Conservation (phyloP, 1,140 invertebrate species). For the Heliconius hermathena region DNA sequence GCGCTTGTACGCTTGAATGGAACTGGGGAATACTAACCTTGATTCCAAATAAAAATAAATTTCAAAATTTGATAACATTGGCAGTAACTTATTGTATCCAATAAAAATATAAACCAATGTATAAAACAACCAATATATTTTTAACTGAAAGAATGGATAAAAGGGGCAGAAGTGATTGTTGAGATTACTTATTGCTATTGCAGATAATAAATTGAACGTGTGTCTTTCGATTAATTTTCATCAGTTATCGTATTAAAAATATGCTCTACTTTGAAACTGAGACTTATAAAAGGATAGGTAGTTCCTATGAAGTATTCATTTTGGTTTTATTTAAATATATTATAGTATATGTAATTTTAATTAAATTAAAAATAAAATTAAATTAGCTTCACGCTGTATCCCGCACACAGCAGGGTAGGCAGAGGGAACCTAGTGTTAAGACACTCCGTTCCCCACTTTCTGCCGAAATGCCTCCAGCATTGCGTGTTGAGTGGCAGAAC, state of each 20-base stretch:
- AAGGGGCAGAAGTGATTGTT: too few relatives aligned
- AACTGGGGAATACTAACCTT: slow-evolving; percentile 40
- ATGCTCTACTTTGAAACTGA: not conserved
- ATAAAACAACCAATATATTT: not conserved
- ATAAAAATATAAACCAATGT: not conserved
- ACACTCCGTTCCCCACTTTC: too few relatives aligned
- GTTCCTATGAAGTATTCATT: not conserved
- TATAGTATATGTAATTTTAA: too few relatives aligned
- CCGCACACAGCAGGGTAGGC: too few relatives aligned
- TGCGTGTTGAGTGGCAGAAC: too few relatives aligned
- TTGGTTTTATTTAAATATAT: not conserved
- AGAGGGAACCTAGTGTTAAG: too few relatives aligned
- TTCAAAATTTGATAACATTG: not conserved
- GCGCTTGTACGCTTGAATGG: slow-evolving; percentile 41
- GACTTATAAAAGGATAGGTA: not conserved
- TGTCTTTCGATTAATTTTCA: not conserved
- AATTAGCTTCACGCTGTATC: too few relatives aligned
- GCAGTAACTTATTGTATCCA: not conserved
- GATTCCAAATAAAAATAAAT: slow-evolving; percentile 22
- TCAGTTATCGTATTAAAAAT: not conserved
- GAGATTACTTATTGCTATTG: not conserved
- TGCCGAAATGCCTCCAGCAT: too few relatives aligned
- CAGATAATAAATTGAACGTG: not conserved
- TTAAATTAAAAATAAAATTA: too few relatives aligned
- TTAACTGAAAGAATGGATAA: too few relatives aligned